A percentile compares a stretch with the other conserved stretches of the same genome.
These are phyloP conservation scores for Exephanes ischioxanthus DNA, from an alignment of 2,888 invertebrate species.

Conservation along the genomic window DNA sequence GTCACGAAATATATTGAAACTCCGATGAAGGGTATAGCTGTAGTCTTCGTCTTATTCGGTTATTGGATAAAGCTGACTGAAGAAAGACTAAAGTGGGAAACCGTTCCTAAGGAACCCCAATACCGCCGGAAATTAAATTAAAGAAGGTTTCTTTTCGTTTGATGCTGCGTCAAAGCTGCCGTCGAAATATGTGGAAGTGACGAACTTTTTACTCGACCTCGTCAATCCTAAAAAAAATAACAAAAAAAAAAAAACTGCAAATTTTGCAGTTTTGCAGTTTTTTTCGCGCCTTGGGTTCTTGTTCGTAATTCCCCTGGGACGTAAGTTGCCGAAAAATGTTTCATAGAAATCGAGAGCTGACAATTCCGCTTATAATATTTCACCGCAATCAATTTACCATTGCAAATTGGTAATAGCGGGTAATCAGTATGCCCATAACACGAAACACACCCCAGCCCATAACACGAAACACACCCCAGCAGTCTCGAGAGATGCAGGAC, in stretches of 20 bases:
- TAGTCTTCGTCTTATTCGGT: background rate
- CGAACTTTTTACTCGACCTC: too few species aligned
- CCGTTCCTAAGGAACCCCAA: background rate
- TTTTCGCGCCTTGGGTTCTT: too few species aligned
- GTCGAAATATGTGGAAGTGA: too few species aligned
- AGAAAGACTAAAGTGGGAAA: background rate
- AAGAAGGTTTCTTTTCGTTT: background rate
- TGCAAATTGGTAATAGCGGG: background rate
- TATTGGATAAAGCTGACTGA: background rate
- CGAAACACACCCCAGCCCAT: background rate
- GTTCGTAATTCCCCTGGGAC: too few species aligned
- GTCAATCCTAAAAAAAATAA: too few species aligned
- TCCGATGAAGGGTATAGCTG: background rate
- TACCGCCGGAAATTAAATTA: background rate
- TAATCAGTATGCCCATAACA: background rate
- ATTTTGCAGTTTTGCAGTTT: too few species aligned
- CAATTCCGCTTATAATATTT: background rate
- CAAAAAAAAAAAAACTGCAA: too few species aligned
- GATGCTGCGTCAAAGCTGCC: too few species aligned
- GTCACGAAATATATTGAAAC: background rate
- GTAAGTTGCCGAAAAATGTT: too few species aligned
- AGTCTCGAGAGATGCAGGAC: slow-evolving; percentile 3
- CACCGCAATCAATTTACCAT: slow-evolving; percentile 15
- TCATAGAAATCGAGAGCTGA: background rate
- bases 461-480: background rate